These are phyloP conservation scores for Dendrolimus kikuchii DNA, from an alignment of 1,140 invertebrate species.

Conservation along the genomic window DNA sequence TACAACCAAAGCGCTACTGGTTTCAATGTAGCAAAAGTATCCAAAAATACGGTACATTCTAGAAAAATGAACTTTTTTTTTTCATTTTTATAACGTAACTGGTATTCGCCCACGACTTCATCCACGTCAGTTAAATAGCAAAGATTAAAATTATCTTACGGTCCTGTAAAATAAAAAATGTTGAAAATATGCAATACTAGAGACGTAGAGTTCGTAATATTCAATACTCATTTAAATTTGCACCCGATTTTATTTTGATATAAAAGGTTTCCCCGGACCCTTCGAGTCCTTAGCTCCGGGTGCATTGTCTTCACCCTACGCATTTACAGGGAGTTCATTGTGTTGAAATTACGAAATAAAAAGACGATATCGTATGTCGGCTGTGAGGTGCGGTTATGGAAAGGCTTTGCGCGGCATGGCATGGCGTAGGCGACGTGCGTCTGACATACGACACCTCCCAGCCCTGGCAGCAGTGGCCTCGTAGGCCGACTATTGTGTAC, in stretches of 20 bases:
- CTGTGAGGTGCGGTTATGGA: slow-evolving; percentile 20
- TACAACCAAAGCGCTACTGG: no score
- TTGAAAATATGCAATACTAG: slow-evolving; percentile 16
- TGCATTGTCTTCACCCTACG: slow-evolving; percentile 67
- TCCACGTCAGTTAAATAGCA: no score
- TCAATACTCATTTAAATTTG: slow-evolving; percentile 65
- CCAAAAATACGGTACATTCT: no score
- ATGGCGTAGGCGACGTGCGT: slow-evolving; percentile 38
- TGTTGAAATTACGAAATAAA: slow-evolving; percentile 68
- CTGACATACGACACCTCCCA: slow-evolving; percentile 49
- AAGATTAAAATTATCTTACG: background rate
- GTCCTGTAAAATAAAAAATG: slow-evolving; percentile 19
- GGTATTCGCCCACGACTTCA: no score
- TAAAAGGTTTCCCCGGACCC: slow-evolving; percentile 61
- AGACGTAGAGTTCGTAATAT: slow-evolving; percentile 32
- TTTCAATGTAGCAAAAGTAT: no score
- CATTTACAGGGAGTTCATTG: slow-evolving; percentile 58
- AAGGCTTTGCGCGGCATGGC: slow-evolving; percentile 15
- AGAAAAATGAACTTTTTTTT: no score
- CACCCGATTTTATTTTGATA: slow-evolving; percentile 69
- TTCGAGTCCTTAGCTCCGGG: slow-evolving; percentile 58
- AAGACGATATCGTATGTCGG: slow-evolving; percentile 65
- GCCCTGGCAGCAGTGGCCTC: slow-evolving; percentile 13
- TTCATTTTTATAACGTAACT: no score
- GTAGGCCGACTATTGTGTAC: slow-evolving; percentile 33